Evolutionary conservation across 2,797 vertebrate species (phyloP).

Genomic region (Champsocephalus esox): DNA sequence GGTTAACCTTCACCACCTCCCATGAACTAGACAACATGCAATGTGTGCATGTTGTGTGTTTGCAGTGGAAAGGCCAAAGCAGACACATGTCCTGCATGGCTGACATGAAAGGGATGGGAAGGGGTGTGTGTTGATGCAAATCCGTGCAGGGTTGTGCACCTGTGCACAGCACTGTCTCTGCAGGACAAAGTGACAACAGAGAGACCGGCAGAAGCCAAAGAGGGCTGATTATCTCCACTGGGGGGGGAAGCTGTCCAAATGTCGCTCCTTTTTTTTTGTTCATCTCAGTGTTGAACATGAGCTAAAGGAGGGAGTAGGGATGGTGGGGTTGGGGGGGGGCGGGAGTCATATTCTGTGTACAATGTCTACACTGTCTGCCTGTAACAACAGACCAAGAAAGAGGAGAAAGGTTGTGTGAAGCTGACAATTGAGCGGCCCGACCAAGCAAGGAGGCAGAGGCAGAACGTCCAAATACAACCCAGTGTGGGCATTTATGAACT

Average conservation of each 20-base stretch:
- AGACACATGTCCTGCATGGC: constrained; percentile 12
- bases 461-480: too few relatives aligned
- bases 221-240: constrained; percentile 10
- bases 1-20: not conserved
- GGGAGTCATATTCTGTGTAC: not conserved
- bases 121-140: constrained; percentile 24
- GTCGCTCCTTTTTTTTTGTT: constrained; percentile 14
- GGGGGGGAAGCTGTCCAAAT: not conserved
- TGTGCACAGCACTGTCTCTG: constrained; percentile 1
- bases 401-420: not conserved
- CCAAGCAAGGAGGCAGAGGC: too few relatives aligned
- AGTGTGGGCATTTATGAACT: too few relatives aligned
- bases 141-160: constrained; percentile 7
- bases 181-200: constrained; percentile 22
- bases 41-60: constrained; percentile 4
- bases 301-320: not conserved
- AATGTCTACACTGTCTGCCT: not conserved
- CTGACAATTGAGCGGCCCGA: too few relatives aligned
- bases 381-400: constrained; percentile 9
- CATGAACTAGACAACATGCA: not conserved
- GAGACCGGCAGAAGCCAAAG: constrained; percentile 19
- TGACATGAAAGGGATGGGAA: constrained; percentile 4
- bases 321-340: not conserved
- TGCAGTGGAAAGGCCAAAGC: constrained; percentile 13
- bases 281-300: not conserved